Evolutionary conservation across 2,888 invertebrate genomes (phyloP).

Genomic region (Lasioglossum calceatum): DNA sequence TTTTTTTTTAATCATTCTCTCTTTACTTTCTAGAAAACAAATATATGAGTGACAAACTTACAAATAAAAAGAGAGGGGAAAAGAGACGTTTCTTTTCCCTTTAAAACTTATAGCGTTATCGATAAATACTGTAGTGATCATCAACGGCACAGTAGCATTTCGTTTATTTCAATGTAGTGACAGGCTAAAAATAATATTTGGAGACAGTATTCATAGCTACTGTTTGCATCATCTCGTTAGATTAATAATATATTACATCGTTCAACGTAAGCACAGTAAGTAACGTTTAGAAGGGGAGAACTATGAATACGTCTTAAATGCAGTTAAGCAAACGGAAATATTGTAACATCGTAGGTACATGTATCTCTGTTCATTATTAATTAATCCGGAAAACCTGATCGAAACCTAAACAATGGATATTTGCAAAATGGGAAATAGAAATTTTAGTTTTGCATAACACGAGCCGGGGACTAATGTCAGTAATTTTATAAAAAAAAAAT

Average conservation of each 20-base stretch:
- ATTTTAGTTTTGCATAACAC: not conserved
- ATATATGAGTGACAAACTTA: constrained; percentile 65
- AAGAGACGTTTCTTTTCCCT: constrained; percentile 28
- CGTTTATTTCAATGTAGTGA: constrained; percentile 30
- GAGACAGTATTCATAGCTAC: constrained; percentile 57
- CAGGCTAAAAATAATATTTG: constrained; percentile 46
- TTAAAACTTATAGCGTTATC: constrained; percentile 38
- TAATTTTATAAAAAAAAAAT: constrained; percentile 32
- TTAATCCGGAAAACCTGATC: constrained; percentile 32
- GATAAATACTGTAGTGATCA: constrained; percentile 66
- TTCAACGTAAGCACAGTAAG: constrained; percentile 13
- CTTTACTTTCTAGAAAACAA: constrained; percentile 68
- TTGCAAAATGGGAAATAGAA: constrained; percentile 14
- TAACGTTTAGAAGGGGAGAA: constrained; percentile 32
- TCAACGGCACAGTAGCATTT: constrained; percentile 33
- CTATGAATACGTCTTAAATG: constrained; percentile 58
- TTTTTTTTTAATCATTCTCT: constrained; percentile 71
- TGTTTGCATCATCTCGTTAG: constrained; percentile 25
- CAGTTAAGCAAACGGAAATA: constrained; percentile 43
- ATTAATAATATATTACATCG: constrained; percentile 55
- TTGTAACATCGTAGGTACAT: constrained; percentile 26
- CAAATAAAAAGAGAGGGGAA: constrained; percentile 58
- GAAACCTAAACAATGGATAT: constrained; percentile 1
- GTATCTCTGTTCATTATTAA: constrained; percentile 19
- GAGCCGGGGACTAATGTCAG: constrained; percentile 20